Conservation (phyloP, 2,113 vertebrate genomes). For the Martes martes region DNA sequence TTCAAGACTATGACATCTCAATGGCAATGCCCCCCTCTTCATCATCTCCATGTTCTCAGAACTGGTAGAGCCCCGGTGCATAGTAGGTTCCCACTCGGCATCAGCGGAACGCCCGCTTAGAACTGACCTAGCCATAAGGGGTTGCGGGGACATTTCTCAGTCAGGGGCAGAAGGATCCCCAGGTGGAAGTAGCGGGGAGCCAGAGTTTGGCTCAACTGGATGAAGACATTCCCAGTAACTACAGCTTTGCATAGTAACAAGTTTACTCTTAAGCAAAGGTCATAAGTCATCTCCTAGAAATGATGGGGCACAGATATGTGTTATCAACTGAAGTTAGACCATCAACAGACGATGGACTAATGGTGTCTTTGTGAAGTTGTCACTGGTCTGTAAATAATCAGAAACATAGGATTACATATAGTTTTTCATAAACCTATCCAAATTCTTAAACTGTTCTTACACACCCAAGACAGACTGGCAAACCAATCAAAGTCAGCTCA, state of each 20-base stretch:
- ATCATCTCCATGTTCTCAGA: background rate
- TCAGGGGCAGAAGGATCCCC: background rate
- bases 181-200: background rate
- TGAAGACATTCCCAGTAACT: background rate
- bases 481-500: background rate
- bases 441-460: background rate
- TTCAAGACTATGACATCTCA: background rate
- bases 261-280: background rate
- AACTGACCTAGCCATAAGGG: background rate
- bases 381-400: background rate
- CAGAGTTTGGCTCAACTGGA: background rate
- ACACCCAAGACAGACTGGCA: accelerated
- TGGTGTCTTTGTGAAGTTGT: background rate
- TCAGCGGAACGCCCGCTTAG: background rate
- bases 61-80: background rate
- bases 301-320: background rate
- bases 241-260: background rate
- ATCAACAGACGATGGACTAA: background rate
- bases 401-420: background rate
- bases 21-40: background rate
- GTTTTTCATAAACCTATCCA: background rate
- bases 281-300: background rate
- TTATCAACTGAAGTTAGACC: background rate
- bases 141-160: background rate
- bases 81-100: accelerated